A percentile compares a stretch with the other conserved stretches of the same genome.
Evolutionary conservation across 1,140 invertebrate genomes (phyloP).

Genomic region (Drosophila santomea): DNA sequence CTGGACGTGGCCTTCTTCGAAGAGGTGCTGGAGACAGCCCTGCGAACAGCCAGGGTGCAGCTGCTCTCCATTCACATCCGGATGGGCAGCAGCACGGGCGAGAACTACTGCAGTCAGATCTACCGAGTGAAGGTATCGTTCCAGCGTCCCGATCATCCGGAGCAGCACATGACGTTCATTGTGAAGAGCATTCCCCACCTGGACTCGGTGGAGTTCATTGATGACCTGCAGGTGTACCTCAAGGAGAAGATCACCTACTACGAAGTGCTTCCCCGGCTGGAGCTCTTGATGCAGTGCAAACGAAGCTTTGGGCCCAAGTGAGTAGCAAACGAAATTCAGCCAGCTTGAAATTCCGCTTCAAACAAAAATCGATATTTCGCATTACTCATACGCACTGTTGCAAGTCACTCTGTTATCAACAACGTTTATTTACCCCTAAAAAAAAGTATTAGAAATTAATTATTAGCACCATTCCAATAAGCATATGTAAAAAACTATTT

Average conservation of each 20-base stretch:
- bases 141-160: slow-evolving; percentile 1
- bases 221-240: slow-evolving; percentile 66
- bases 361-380: too few species aligned
- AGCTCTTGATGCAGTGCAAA: slow-evolving; percentile 59
- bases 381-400: too few species aligned
- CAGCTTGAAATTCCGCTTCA: too few species aligned
- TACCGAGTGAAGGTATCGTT: slow-evolving; percentile 48
- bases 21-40: slow-evolving; percentile 69
- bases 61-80: slow-evolving; percentile 41
- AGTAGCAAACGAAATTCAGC: not conserved
- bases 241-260: slow-evolving; percentile 73
- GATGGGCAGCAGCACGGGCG: slow-evolving; percentile 72
- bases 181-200: slow-evolving; percentile 69
- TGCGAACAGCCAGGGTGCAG: slow-evolving; percentile 44
- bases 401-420: too few species aligned
- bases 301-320: slow-evolving; percentile 71
- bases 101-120: slow-evolving; percentile 78
- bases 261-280: slow-evolving; percentile 70
- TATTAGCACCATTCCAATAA: too few species aligned
- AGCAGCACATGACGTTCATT: slow-evolving; percentile 49
- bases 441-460: too few species aligned
- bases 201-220: slow-evolving; percentile 60
- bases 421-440: too few species aligned
- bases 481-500: too few species aligned
- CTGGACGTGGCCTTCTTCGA: slow-evolving; percentile 68